These are phyloP conservation scores for Eupithecia pulchellata DNA, from an alignment of 2,888 invertebrate genomes.

Conservation along the genomic window DNA sequence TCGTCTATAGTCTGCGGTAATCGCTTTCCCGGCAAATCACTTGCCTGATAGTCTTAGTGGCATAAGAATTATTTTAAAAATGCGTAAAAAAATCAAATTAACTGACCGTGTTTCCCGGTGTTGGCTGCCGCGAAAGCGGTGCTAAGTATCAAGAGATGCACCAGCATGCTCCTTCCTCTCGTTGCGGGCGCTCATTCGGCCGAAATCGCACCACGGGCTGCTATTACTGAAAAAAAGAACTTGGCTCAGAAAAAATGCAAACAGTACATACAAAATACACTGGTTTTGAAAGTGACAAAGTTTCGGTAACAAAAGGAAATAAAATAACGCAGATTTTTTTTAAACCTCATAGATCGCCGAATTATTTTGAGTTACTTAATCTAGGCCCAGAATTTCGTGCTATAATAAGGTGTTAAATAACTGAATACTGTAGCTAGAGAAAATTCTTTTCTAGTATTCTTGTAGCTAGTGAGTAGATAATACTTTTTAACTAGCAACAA, in stretches of 20 bases:
- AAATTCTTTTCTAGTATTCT: neutral
- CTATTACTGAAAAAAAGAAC: slow-evolving; percentile 62
- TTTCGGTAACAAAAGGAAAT: neutral
- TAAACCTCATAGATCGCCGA: neutral
- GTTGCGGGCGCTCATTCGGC: slow-evolving; percentile 77
- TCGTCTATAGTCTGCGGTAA: too few relatives aligned
- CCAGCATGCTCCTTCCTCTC: slow-evolving; percentile 79
- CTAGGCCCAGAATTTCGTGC: neutral
- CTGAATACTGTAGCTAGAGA: neutral
- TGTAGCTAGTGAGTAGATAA: neutral
- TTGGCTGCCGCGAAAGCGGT: slow-evolving; percentile 81
- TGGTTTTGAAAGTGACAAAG: neutral
- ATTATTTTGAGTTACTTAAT: neutral
- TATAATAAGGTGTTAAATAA: neutral
- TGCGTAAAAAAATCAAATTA: neutral
- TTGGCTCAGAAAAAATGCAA: neutral
- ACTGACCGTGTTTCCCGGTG: slow-evolving; percentile 79
- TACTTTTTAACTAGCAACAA: slow-evolving; percentile 14
- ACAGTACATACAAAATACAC: too few relatives aligned
- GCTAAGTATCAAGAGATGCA: slow-evolving; percentile 81
- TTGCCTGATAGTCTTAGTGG: too few relatives aligned
- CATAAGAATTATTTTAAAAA: neutral
- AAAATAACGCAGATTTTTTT: neutral
- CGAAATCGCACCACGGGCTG: slow-evolving; percentile 58
- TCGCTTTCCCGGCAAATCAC: too few relatives aligned